Evolutionary conservation across 2,888 invertebrate genomes (phyloP), one percentile per base, ranked within the genome.

Genomic region (Dicroscelio sp.): DNA sequence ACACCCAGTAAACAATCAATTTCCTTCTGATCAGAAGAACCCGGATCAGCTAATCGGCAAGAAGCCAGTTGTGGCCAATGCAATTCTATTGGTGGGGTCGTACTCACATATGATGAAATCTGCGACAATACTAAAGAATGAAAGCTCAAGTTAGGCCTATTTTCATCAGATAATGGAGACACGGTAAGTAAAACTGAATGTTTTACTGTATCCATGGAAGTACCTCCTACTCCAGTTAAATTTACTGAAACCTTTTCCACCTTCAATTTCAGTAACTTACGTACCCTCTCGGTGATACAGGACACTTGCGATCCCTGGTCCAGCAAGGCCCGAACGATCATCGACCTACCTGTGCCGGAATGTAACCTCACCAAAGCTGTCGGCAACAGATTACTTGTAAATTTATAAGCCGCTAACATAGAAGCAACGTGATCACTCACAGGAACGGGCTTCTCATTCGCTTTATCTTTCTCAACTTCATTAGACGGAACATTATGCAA

Each of bases 251-350:
- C 52, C 12, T 33, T 65, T 25, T 67, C 52, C 2, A 12, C 33
- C 14, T 52, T 52, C 33, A 67, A 63, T 6, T 60, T 27, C 2
- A 79, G 33, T 4, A 48, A 14, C 38, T 48, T 43, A 1, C 23
- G 1, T 6, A 65, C 33, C 65, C 1, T 63, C 23, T 52, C 52
- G 8, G 52, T n/a, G 23, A 80, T 27, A 35, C 80, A 69, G 3
- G 80, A 25, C 0, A 80, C 80, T 27, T 80, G 80, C 10, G 80
- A 80, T 8, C 80, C 80, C 23, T 80, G 69, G 31, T 80, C 80
- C 30, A 80, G n/a, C 25, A 80, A 27, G 25, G 80, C 55, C 8
- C 80, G 67, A 14, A 80, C 80, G 10, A 58, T 43, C 5, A 79
- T 43, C 6, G 30, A 38, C 31, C 79, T 31, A 27, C 52, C 65